These are phyloP conservation scores for Delphinus delphis DNA, from an alignment of 2,113 vertebrate species.

Conservation along the genomic window DNA sequence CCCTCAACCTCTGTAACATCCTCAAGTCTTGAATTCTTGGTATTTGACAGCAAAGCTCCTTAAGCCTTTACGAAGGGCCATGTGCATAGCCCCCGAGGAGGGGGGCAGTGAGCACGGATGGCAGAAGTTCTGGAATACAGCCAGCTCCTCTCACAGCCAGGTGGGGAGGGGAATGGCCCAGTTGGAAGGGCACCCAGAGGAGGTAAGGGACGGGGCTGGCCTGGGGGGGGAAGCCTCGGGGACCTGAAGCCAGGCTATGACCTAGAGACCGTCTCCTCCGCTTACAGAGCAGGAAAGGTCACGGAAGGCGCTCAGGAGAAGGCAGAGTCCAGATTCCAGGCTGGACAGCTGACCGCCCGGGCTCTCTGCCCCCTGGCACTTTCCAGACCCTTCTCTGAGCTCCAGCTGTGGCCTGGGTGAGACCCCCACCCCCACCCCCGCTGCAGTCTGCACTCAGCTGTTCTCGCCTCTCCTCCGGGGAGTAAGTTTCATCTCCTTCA, in stretches of 20 bases:
- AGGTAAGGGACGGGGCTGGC: neutral
- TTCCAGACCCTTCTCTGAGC: no score
- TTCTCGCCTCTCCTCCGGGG: neutral
- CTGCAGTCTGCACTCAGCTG: neutral
- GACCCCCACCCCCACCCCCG: fast-evolving
- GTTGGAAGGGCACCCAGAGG: neutral
- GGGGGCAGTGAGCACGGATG: neutral
- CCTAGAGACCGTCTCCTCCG: neutral
- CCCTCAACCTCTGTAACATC: neutral
- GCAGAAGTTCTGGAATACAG: neutral
- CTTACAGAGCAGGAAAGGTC: neutral
- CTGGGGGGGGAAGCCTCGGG: neutral
- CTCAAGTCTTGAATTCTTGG: neutral
- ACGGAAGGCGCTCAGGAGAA: neutral
- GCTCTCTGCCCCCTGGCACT: neutral
- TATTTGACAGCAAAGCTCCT: neutral
- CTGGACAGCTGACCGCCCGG: neutral
- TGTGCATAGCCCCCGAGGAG: fast-evolving
- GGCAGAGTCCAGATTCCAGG: neutral
- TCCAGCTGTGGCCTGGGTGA: neutral
- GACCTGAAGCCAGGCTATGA: neutral
- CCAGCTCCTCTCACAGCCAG: fast-evolving
- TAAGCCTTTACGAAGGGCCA: neutral
- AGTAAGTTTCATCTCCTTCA: neutral
- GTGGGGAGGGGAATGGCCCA: neutral